phyloP scores from a whole-genome alignment of 2,797 vertebrate genomes.

The Xenops minutus region DNA sequence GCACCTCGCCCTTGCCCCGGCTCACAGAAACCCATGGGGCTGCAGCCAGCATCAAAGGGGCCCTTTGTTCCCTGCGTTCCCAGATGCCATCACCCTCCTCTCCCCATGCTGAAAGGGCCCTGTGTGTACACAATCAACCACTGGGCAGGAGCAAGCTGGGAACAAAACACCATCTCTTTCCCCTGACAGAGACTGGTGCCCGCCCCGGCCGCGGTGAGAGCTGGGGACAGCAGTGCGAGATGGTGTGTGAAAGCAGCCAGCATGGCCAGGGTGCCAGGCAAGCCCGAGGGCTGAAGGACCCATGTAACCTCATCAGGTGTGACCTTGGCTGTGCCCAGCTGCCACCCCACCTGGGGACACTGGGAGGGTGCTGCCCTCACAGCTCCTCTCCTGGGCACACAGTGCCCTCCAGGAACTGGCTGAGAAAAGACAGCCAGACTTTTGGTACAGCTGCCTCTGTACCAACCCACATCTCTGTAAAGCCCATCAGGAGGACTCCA shows the following conservation, averaged over 20 bases:
- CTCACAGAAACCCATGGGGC: slow-evolving; percentile 18
- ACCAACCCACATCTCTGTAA: neutral
- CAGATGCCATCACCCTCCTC: slow-evolving; percentile 69
- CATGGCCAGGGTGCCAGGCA: neutral
- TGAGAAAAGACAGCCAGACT: neutral
- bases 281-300: neutral
- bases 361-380: neutral
- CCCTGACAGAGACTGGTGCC: slow-evolving; percentile 28
- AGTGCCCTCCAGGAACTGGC: neutral
- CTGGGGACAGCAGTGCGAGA: neutral
- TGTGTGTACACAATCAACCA: slow-evolving; percentile 57
- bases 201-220: neutral
- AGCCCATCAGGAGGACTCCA: neutral
- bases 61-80: slow-evolving; percentile 65
- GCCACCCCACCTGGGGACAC: neutral
- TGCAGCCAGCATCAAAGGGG: slow-evolving; percentile 47
- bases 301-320: neutral
- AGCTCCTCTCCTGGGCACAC: neutral
- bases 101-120: slow-evolving; percentile 63
- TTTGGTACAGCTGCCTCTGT: too few relatives aligned
- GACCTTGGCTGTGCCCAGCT: neutral
- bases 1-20: neutral
- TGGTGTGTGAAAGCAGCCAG: neutral
- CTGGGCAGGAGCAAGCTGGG: slow-evolving; percentile 25
- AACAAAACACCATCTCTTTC: slow-evolving; percentile 72